Conservation (phyloP, 1,140 invertebrate genomes). For the Stegodyphus dumicola region DNA sequence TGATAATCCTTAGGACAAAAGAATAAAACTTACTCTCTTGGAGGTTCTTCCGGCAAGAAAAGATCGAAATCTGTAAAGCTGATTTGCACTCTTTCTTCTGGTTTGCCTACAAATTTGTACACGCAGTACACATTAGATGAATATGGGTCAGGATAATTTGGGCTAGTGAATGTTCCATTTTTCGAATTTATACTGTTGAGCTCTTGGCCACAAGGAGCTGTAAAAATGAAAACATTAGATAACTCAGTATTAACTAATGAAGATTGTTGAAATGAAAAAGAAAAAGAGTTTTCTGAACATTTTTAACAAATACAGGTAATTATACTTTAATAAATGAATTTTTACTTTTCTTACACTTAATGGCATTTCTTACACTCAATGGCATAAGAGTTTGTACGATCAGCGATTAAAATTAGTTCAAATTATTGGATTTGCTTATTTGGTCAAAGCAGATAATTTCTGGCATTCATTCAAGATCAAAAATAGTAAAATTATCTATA, state of each 20-base stretch:
- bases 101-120: slow-evolving; percentile 84
- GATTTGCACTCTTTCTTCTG: slow-evolving; percentile 78
- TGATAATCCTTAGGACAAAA: too few species aligned
- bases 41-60: slow-evolving; percentile 71
- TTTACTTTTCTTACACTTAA: too few species aligned
- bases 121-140: slow-evolving; percentile 79
- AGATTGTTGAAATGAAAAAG: neutral
- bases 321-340: neutral
- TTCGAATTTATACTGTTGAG: slow-evolving; percentile 71
- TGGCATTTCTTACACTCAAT: too few species aligned
- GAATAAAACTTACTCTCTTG: slow-evolving; percentile 73
- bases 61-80: slow-evolving; percentile 80
- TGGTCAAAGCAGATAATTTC: too few species aligned
- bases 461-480: too few species aligned
- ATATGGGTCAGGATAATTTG: slow-evolving; percentile 80
- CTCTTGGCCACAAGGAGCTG: slow-evolving; percentile 71
- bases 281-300: neutral
- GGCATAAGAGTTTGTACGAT: too few species aligned
- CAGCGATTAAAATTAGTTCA: too few species aligned
- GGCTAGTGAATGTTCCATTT: slow-evolving; percentile 81
- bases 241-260: neutral
- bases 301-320: neutral
- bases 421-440: too few species aligned
- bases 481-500: too few species aligned
- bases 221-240: neutral